Evolutionary conservation across 2,888 invertebrate species (phyloP).

Genomic region (Pyrgus malvae): DNA sequence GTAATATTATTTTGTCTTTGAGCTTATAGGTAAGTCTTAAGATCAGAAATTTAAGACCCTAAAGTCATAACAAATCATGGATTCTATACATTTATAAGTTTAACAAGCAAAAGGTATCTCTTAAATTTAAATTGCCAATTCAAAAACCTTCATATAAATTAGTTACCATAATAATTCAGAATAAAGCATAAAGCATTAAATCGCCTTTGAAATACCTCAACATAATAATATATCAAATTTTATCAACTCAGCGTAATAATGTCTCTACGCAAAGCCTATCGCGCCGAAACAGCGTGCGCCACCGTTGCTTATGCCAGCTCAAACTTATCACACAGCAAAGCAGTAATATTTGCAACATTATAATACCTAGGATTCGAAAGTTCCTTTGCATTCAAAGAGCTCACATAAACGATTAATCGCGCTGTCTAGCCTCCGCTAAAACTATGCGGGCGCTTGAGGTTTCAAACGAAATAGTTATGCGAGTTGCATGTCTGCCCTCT

Average conservation of each 20-base stretch:
- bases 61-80: no score
- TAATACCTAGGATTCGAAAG: constrained; percentile 26
- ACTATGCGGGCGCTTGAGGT: constrained; percentile 61
- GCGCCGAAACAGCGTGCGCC: constrained; percentile 17
- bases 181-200: constrained; percentile 10
- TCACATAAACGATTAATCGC: constrained; percentile 29
- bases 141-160: background rate
- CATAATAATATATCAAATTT: constrained; percentile 21
- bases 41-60: no score
- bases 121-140: background rate
- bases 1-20: no score
- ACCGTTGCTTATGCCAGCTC: constrained; percentile 25
- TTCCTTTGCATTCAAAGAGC: constrained; percentile 28
- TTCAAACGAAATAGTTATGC: constrained; percentile 50
- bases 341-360: constrained; percentile 26
- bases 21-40: no score
- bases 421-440: constrained; percentile 45
- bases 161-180: background rate
- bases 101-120: no score
- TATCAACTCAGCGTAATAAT: constrained; percentile 20
- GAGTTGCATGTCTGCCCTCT: constrained; percentile 57
- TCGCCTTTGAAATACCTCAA: constrained; percentile 5
- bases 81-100: no score
- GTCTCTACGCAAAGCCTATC: constrained; percentile 26
- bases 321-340: constrained; percentile 26